Percentiles rank a stretch among this genome's conserved stretches.
phyloP scores from a whole-genome alignment of 2,888 invertebrate genomes.

The Graphium colonna region DNA sequence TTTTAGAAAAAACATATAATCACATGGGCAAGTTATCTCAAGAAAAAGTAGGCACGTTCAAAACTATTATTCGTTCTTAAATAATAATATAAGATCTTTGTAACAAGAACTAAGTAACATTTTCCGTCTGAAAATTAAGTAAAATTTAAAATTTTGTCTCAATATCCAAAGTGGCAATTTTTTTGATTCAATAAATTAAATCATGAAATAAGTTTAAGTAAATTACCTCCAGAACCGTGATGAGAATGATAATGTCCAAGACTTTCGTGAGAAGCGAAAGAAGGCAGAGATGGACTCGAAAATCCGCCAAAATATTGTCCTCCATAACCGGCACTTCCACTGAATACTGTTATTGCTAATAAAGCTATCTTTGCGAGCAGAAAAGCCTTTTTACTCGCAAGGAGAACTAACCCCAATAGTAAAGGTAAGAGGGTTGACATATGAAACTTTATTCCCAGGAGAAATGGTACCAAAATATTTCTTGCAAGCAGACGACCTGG shows the following conservation, averaged over 20 bases:
- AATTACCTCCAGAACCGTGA: slow-evolving; percentile 53
- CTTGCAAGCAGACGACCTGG: slow-evolving; percentile 85
- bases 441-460: slow-evolving; percentile 90
- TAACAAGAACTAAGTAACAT: too few species aligned
- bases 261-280: slow-evolving; percentile 58
- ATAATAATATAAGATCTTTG: too few species aligned
- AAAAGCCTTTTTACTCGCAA: slow-evolving; percentile 89
- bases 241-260: slow-evolving; percentile 52
- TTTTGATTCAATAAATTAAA: too few species aligned
- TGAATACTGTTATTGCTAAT: slow-evolving; percentile 84
- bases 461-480: slow-evolving; percentile 87
- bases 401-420: slow-evolving; percentile 83
- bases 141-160: too few species aligned
- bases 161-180: too few species aligned
- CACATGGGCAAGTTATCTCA: too few species aligned
- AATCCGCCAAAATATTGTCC: slow-evolving; percentile 49
- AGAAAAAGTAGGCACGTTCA: too few species aligned
- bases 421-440: slow-evolving; percentile 86
- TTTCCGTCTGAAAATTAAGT: too few species aligned
- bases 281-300: slow-evolving; percentile 46
- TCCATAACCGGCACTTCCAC: slow-evolving; percentile 74
- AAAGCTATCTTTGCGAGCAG: slow-evolving; percentile 87
- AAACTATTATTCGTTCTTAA: too few species aligned
- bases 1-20: too few species aligned
- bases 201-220: slow-evolving; percentile 7